Percentiles rank a stretch among this genome's conserved stretches.
These are phyloP conservation scores for Acrocyrtus sp. DNA, from an alignment of 2,888 invertebrate genomes.

Conservation along the genomic window DNA sequence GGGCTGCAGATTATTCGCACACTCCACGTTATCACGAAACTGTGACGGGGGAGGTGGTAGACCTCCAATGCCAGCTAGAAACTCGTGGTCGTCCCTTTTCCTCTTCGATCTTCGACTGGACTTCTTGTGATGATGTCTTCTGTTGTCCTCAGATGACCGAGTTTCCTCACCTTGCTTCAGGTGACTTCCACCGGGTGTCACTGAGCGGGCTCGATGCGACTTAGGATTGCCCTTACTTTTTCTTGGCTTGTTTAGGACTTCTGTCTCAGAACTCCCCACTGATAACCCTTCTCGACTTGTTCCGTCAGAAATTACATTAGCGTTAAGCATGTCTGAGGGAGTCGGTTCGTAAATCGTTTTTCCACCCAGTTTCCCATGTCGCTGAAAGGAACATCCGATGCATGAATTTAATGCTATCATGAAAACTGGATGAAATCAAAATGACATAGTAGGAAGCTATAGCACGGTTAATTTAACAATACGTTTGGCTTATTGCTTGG, in stretches of 20 bases:
- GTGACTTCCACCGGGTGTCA: conserved; percentile 20
- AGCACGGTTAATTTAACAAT: neutral
- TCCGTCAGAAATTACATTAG: conserved; percentile 16
- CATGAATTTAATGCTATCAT: too few relatives aligned
- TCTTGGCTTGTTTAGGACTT: conserved; percentile 13
- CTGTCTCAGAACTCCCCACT: conserved; percentile 27
- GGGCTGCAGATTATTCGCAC: neutral
- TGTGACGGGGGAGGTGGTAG: conserved; percentile 34
- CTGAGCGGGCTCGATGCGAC: neutral
- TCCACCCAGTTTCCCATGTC: conserved; percentile 5
- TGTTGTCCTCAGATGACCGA: conserved; percentile 3
- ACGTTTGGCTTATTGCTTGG: conserved; percentile 2
- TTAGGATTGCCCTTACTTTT: conserved; percentile 12
- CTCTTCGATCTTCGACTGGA: conserved; percentile 7
- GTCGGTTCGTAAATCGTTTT: conserved; percentile 32
- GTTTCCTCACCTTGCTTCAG: conserved; percentile 7
- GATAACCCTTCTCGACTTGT: conserved; percentile 17
- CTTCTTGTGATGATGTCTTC: neutral
- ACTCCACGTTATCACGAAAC: conserved; percentile 21
- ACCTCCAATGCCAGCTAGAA: neutral
- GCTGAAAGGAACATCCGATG: too few relatives aligned
- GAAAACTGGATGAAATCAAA: too few relatives aligned
- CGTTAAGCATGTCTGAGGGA: conserved; percentile 41
- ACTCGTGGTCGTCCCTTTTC: neutral
- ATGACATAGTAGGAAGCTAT: too few relatives aligned